phyloP scores from a whole-genome alignment of 53 echinoderm and acorn worm genomes.

The Echinarachnius parma region DNA sequence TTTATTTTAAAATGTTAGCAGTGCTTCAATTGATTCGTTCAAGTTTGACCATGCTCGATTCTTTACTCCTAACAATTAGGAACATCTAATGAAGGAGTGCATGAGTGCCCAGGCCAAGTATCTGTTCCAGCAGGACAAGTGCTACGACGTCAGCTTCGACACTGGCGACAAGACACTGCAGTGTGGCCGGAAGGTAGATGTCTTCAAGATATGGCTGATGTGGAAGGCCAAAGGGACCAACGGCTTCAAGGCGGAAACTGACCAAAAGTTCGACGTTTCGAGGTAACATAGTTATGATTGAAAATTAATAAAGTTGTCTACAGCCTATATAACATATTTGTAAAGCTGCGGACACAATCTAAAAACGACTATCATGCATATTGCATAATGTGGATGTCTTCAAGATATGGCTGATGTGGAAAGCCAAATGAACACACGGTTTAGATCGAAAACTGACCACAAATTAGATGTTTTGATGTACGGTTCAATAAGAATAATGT shows the following conservation, averaged over 20 bases:
- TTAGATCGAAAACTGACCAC: constrained; percentile 72
- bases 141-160: constrained; percentile 81
- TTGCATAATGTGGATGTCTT: too few relatives aligned
- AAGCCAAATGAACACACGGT: constrained; percentile 80
- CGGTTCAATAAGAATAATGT: too few relatives aligned
- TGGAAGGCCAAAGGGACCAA: constrained; percentile 92
- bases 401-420: constrained; percentile 98
- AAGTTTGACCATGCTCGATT: too few relatives aligned
- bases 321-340: too few relatives aligned
- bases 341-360: too few relatives aligned
- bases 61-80: constrained; percentile 40
- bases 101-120: constrained; percentile 69
- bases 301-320: too few relatives aligned
- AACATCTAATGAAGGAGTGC: constrained; percentile 58
- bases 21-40: not conserved
- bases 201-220: constrained; percentile 95
- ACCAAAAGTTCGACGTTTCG: constrained; percentile 76
- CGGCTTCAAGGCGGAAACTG: constrained; percentile 76
- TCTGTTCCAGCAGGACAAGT: constrained; percentile 92
- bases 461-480: too few relatives aligned
- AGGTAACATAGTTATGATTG: constrained; percentile 66
- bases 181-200: constrained; percentile 79
- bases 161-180: constrained; percentile 93
- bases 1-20: too few relatives aligned
- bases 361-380: too few relatives aligned